Conservation (phyloP, 2,888 invertebrate species). For the Resseliella maxima region DNA sequence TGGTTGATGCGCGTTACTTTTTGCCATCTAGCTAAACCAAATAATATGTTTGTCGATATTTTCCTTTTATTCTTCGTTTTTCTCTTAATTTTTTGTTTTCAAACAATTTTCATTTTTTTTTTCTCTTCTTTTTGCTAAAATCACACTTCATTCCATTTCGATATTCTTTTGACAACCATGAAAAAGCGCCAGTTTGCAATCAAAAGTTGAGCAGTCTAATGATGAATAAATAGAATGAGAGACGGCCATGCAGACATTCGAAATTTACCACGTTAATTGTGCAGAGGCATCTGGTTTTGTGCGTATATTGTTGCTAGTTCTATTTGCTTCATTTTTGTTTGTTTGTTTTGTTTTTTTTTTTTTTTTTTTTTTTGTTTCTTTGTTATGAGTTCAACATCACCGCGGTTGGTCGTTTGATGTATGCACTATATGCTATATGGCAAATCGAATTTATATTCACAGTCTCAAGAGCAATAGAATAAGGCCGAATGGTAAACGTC, state of each 20-base stretch:
- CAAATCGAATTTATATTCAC: not conserved
- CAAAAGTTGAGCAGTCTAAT: constrained; percentile 1
- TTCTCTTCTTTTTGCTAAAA: no score
- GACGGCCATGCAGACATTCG: not conserved
- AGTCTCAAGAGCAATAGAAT: not conserved
- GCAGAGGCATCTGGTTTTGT: not conserved
- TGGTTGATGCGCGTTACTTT: not conserved
- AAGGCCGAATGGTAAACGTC: not conserved
- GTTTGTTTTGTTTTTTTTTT: not conserved
- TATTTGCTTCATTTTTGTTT: not conserved
- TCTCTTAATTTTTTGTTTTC: not conserved
- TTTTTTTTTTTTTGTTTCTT: not conserved
- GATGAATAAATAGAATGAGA: not conserved
- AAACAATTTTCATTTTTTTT: not conserved
- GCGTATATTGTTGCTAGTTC: not conserved
- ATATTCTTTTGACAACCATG: not conserved
- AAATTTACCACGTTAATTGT: not conserved
- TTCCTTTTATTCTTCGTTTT: not conserved
- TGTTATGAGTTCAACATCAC: not conserved
- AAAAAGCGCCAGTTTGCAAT: not conserved
- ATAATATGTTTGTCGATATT: not conserved
- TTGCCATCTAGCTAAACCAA: not conserved
- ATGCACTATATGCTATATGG: not conserved
- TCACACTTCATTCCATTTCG: not conserved
- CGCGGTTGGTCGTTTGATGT: constrained; percentile 28